Base-by-base conservation (phyloP, 2,113 vertebrate genomes). In the Corythaixoides concolor region DNA sequence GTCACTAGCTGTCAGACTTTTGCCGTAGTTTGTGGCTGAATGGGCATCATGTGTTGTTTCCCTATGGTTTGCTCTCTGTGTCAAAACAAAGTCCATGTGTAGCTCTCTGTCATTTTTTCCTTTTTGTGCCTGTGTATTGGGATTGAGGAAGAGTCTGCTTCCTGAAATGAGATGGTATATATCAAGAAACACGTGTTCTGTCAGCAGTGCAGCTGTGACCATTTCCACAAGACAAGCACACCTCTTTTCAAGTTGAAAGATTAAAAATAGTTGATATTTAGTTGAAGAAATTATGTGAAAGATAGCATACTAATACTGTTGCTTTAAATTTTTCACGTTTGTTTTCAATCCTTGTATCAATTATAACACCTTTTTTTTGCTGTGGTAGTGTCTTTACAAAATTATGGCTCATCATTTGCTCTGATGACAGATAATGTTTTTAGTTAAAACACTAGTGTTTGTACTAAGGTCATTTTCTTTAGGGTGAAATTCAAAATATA, bases 181-280 rank as follows among this genome's bases (percentile, higher is more conserved):
- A 8, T 59, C 20, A 56, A 32, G 53, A 70, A 89, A 32, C 4
- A 23, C 0, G 0, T 67, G 1, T 50, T 86, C 50, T 82, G 20
- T 69, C 45, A 62, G 67, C 35, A 60, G 19, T 20, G 28, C 4
- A 21, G 14, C 49, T 88, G 52, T 63, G 70, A 50, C 41, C 8
- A 7, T 91, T 82, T 81, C 91, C 66, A 85, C 19, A 63, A 49
- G 70, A 75, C 52, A 15, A 81, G 56, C 26, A 24, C 53, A 27
- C 15, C 27, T 49, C 58, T 93, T 81, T 78, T 53, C 18, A 33
- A 66, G 8, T 83, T 62, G 30, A 49, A 64, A 58, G 30, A 58
- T 60, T 37, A 84, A 77, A 85, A 88, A 24, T n/a, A 66, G 15
- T 85, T 66, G 8, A 9, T 74, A 17, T 39, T 92, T 55, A 90